A percentile compares a stretch with the other conserved stretches of the same genome.
Conservation (phyloP, 2,888 invertebrate genomes). For the Drosophila basisetae region DNA sequence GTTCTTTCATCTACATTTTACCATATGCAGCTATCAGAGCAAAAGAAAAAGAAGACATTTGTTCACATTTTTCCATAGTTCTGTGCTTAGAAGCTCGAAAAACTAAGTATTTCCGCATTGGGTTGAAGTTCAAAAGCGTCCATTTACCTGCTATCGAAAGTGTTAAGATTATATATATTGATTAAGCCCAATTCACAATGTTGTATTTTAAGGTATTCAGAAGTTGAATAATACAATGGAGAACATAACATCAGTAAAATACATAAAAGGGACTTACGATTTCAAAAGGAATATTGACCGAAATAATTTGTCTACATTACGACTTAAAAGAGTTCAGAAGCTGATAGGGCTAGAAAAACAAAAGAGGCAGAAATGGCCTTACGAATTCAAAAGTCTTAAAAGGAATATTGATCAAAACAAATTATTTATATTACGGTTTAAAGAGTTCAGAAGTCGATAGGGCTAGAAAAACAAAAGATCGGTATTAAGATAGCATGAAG, state of each 20-base stretch:
- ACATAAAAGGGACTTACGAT: not conserved
- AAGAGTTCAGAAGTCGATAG: not conserved
- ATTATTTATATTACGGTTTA: not conserved
- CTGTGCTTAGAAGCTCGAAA: not conserved
- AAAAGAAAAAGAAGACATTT: rapidly evolving
- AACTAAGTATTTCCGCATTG: not conserved
- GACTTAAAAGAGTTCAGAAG: not conserved
- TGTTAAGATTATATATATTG: not conserved
- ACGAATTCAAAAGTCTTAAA: not conserved
- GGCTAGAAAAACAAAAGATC: slow-evolving; percentile 1
- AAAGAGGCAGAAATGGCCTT: not conserved
- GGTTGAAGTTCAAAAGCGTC: not conserved
- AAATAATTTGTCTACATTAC: not conserved
- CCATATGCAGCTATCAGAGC: not conserved
- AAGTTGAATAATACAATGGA: not conserved
- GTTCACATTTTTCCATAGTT: not conserved
- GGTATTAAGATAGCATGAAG: slow-evolving; percentile 4
- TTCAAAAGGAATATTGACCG: not conserved
- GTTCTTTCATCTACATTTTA: not conserved
- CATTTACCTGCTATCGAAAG: not conserved
- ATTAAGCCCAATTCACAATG: not conserved
- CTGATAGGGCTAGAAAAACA: not conserved
- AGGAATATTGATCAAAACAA: not conserved
- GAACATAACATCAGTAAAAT: not conserved
- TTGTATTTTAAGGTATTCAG: not conserved